Evolutionary conservation across 2,888 invertebrate genomes (phyloP), one percentile per base, ranked within the genome.

Genomic region (Tetragonisca angustula): DNA sequence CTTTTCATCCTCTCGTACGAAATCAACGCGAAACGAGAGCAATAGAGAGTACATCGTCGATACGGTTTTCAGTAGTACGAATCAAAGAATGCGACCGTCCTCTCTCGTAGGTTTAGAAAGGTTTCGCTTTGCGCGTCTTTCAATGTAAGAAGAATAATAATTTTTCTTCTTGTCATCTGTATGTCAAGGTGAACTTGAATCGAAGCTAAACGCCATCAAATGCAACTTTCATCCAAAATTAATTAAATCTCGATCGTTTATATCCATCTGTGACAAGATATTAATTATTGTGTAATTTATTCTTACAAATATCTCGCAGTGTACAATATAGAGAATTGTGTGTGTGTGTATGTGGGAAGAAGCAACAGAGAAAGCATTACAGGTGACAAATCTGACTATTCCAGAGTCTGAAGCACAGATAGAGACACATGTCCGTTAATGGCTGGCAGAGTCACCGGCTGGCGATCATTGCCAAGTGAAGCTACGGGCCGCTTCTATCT

Each of bases 351-450:
- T 11, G 68, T 36, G 54, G 6, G 32, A 54, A 11, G 27, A 36
- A 27, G 24, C 11, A 69, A 62, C 32, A 62, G 64, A 68, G 59
- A 70, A 65, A 54, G 78, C 85, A 68, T 86, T 82, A 77, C 68
- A 71, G 54, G 72, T 76, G 89, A 90, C 84, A 90, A 90, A 86
- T 88, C 87, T 82, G 81, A 71, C 82, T 82, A 82, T 86, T 77
- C 82, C 71, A 72, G 81, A 71, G 70, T 68, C 87, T 88, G 87
- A 91, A 91, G 90, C 90, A 91, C 90, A 89, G 90, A 93, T 92
- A 92, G 92, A 93, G 94, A 94, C 93, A 94, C 92, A 92, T 94
- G 93, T 93, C 93, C 92, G 92, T 94, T 94, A 94, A 94, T 94
- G 93, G 94, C 90, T 91, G 92, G 92, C 92, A 92, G 89, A 92